Base-by-base conservation (phyloP, 1,140 invertebrate species). In the Zelostemma sp. region DNA sequence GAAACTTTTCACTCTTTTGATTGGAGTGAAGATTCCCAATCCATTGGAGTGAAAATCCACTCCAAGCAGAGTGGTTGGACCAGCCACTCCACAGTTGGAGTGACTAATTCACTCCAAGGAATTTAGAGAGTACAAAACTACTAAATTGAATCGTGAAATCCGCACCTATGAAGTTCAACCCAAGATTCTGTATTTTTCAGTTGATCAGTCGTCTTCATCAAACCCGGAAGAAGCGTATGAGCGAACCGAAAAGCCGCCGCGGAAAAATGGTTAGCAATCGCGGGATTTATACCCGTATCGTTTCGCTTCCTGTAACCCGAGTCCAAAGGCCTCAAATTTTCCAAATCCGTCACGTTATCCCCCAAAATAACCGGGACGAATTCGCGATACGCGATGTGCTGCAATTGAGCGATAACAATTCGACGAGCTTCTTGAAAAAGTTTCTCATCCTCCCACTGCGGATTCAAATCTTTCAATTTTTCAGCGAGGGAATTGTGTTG, bases 211-310 rank as follows among this genome's bases (percentile, higher is more conserved):
- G 90, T 82, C 78, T 90, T 91, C 72, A 95, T 91, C 53, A 95
- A 79, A 8, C 89, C 88, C 68, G 91, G 90, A 53, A 96, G 79
- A 1, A 96, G 79, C 0, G 94, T 95, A 75, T 98, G 97, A 0
- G 95, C 97, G 77, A 98, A 98, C 54, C 95, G 86, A 75, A 95
- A 97, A 0, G 93, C 96, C 1, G 96, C 91, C 0, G 95, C 88
- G 0, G 97, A 93, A 87, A 99, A 99, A 73, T 90, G 91, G 84
- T 99, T 98, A 0, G 93, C 90, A 51, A 99, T 91, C 0, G 90
- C 88, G 0, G 97, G 89, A 84, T 99, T 90, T 68, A 96, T 87
- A 79, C 73, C 38, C 0, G 28, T 1, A 11, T 48, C 33, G 3
- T 48, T 45, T 3, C 96, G 96, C 0, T 88, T 88, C 53, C 90